Evolutionary conservation across 2,888 invertebrate species (phyloP).

Genomic region (Podotricha telesiphe): DNA sequence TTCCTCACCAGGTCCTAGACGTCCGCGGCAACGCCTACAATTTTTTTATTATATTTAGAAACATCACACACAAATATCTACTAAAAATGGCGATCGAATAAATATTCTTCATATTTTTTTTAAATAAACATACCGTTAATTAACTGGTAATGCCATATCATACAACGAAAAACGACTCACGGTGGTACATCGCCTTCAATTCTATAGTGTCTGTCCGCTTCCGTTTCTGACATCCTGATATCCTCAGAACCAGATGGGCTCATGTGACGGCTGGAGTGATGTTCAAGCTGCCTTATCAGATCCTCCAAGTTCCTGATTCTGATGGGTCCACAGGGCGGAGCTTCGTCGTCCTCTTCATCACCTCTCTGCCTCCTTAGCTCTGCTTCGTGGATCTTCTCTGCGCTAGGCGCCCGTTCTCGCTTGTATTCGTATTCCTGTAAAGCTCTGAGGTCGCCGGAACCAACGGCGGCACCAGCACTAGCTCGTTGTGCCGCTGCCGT

Average conservation of each 20-base stretch:
- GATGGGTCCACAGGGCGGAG: slow-evolving; percentile 91
- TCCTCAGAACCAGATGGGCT: slow-evolving; percentile 96
- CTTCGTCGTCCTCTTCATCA: slow-evolving; percentile 87
- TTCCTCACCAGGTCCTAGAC: slow-evolving; percentile 81
- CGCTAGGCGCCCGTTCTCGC: slow-evolving; percentile 86
- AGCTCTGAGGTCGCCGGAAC: slow-evolving; percentile 74
- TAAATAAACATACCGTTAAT: no score
- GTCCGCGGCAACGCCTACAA: slow-evolving; percentile 83
- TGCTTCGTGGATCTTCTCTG: slow-evolving; percentile 90
- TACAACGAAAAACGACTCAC: no score
- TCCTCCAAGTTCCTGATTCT: slow-evolving; percentile 96
- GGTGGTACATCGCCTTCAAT: slow-evolving; percentile 85
- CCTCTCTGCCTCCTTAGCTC: slow-evolving; percentile 84
- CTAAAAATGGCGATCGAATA: no score
- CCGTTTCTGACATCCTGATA: slow-evolving; percentile 94
- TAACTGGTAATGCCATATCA: no score
- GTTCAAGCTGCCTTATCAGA: slow-evolving; percentile 93
- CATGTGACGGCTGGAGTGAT: slow-evolving; percentile 93
- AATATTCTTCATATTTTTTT: no score
- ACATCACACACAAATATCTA: background rate
- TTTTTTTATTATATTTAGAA: slow-evolving; percentile 51
- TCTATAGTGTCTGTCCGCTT: slow-evolving; percentile 94
- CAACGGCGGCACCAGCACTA: slow-evolving; percentile 67
- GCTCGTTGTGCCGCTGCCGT: slow-evolving; percentile 90
- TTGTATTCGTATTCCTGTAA: slow-evolving; percentile 81